Evolutionary conservation across 1,140 invertebrate genomes (phyloP).

Genomic region (Centruroides vittatus): DNA sequence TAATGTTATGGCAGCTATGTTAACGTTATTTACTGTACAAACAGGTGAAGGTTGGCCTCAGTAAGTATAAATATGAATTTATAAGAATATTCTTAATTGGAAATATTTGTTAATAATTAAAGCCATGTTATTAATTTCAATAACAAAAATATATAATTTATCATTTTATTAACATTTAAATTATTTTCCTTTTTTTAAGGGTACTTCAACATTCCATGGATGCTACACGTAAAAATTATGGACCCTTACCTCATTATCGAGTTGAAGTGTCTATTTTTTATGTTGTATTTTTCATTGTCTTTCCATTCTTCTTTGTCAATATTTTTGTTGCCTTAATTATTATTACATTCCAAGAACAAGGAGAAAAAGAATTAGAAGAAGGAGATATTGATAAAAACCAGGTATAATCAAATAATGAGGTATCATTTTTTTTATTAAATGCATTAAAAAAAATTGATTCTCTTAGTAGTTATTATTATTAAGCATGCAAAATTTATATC

Average conservation of each 20-base stretch:
- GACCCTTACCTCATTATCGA: conserved; percentile 94
- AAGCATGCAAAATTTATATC: too few species aligned
- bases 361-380: conserved; percentile 97
- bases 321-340: conserved; percentile 99
- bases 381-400: conserved; percentile 98
- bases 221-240: conserved; percentile 88
- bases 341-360: conserved; percentile 99
- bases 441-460: too few species aligned
- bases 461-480: too few species aligned
- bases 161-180: too few species aligned
- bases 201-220: conserved; percentile 99
- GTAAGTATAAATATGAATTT: conserved; percentile 41
- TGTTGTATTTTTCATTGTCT: conserved; percentile 99
- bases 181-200: conserved; percentile 33
- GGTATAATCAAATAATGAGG: not conserved
- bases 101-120: too few species aligned
- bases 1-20: conserved; percentile 93
- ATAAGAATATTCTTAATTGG: too few species aligned
- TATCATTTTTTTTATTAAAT: too few species aligned
- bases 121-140: too few species aligned
- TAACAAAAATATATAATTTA: too few species aligned
- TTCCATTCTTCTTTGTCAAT: conserved; percentile 99
- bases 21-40: conserved; percentile 97
- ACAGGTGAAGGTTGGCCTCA: conserved; percentile 98
- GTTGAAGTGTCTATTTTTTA: conserved; percentile 99